These are phyloP conservation scores for Cyaniris semiargus DNA, from an alignment of 2,888 invertebrate genomes.

Conservation along the genomic window DNA sequence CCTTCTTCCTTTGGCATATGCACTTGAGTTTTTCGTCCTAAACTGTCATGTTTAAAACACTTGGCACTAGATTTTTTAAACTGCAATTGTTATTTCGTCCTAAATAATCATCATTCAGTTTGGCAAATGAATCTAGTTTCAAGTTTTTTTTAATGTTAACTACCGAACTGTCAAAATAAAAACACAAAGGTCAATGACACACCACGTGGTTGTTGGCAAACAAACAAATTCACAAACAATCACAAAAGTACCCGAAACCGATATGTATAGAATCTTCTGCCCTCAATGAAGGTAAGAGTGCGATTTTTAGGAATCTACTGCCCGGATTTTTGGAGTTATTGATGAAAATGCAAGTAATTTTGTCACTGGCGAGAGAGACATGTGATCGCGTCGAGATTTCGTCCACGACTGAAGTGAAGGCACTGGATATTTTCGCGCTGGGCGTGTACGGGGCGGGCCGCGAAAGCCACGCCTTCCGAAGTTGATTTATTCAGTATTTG, in stretches of 20 bases:
- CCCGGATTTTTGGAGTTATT: background rate
- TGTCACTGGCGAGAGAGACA: slow-evolving; percentile 7
- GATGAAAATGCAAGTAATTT: background rate
- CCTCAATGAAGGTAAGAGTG: background rate
- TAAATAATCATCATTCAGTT: background rate
- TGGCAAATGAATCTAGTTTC: background rate
- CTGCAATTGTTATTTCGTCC: background rate
- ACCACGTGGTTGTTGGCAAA: slow-evolving; percentile 57
- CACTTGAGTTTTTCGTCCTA: no score
- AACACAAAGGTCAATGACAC: slow-evolving; percentile 41
- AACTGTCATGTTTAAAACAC: background rate
- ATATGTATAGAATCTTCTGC: background rate
- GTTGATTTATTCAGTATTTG: slow-evolving; percentile 34
- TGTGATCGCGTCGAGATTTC: slow-evolving; percentile 35
- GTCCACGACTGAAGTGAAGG: slow-evolving; percentile 37
- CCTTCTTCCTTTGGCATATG: background rate
- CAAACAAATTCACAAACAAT: slow-evolving; percentile 44
- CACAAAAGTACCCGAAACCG: background rate
- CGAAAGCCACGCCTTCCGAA: slow-evolving; percentile 26
- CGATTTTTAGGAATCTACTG: background rate
- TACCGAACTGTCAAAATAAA: slow-evolving; percentile 22
- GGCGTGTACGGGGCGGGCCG: slow-evolving; percentile 44
- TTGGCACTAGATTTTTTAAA: background rate
- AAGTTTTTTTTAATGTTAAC: background rate
- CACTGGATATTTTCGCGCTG: slow-evolving; percentile 36